phyloP scores from a whole-genome alignment of 2,113 vertebrate species.

The Poicephalus gulielmi region DNA sequence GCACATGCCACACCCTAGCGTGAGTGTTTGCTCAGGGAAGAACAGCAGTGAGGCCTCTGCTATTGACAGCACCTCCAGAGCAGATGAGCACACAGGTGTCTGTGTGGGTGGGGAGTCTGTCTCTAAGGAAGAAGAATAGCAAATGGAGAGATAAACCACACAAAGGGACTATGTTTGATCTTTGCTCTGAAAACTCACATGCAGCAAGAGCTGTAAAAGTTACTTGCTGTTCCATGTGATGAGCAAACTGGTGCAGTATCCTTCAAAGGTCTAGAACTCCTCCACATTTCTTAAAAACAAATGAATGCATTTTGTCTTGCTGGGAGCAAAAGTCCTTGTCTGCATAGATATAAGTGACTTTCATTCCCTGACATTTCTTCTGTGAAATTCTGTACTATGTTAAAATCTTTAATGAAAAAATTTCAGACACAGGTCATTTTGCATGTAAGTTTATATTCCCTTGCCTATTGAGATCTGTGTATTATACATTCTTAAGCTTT shows the following conservation, averaged over 20 bases:
- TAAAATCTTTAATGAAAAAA: neutral
- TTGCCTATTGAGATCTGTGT: neutral
- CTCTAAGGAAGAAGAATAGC: slow-evolving; percentile 31
- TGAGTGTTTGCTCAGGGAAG: neutral
- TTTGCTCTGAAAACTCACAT: slow-evolving; percentile 38
- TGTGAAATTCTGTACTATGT: neutral
- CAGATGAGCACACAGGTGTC: slow-evolving; percentile 37
- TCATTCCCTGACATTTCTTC: neutral
- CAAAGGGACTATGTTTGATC: slow-evolving; percentile 34
- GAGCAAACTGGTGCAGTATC: neutral
- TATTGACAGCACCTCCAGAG: neutral
- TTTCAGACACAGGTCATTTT: neutral
- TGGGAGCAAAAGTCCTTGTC: neutral
- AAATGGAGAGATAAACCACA: slow-evolving; percentile 49
- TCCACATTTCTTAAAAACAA: neutral
- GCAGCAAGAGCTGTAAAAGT: neutral
- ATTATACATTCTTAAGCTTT: neutral
- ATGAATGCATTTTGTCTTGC: neutral
- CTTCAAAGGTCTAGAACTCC: neutral
- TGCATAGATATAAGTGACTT: neutral
- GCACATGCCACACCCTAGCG: neutral
- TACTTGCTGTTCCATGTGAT: neutral
- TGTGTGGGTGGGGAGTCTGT: slow-evolving; percentile 15
- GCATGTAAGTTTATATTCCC: neutral
- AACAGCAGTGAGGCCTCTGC: neutral